Percentiles rank a stretch among this genome's conserved stretches.
phyloP scores from a whole-genome alignment of 2,797 vertebrate genomes.

The Lagorchestes hirsutus region DNA sequence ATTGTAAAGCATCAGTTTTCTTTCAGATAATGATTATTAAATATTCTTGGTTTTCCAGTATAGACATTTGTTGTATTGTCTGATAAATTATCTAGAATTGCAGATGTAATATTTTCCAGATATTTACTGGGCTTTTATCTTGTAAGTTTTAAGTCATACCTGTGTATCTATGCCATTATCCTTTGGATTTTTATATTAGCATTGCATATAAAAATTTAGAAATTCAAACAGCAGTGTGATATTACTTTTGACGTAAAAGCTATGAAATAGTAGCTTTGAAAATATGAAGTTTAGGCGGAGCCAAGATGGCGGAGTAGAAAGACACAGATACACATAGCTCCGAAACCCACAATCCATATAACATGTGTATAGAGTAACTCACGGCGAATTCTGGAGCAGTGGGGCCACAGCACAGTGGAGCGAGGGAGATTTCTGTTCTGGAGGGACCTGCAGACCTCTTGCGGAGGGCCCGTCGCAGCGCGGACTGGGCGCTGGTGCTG shows the following conservation, averaged over 20 bases:
- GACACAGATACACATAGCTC: too few species aligned
- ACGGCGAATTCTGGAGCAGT: too few species aligned
- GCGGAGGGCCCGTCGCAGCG: too few species aligned
- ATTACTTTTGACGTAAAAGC: conserved; percentile 39
- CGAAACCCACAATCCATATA: too few species aligned
- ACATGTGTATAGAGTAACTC: too few species aligned
- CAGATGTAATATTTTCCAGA: conserved; percentile 15
- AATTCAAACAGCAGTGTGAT: background rate
- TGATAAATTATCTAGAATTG: conserved; percentile 12
- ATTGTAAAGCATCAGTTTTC: conserved; percentile 54
- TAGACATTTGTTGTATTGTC: conserved; percentile 57
- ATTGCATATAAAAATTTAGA: conserved; percentile 29
- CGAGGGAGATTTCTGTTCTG: too few species aligned
- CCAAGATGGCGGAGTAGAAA: too few species aligned
- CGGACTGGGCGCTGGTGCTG: too few species aligned
- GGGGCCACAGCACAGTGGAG: too few species aligned
- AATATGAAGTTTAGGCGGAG: background rate
- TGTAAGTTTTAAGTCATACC: conserved; percentile 51
- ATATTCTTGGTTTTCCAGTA: conserved; percentile 58
- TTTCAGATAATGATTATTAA: conserved; percentile 64
- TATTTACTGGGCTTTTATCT: conserved; percentile 35
- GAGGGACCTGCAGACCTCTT: too few species aligned
- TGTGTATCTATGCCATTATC: conserved; percentile 20
- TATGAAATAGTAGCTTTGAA: conserved; percentile 17
- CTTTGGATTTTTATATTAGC: conserved; percentile 30